These are phyloP conservation scores for Acutogordius australiensis DNA, from an alignment of 2,888 invertebrate genomes.

Conservation along the genomic window DNA sequence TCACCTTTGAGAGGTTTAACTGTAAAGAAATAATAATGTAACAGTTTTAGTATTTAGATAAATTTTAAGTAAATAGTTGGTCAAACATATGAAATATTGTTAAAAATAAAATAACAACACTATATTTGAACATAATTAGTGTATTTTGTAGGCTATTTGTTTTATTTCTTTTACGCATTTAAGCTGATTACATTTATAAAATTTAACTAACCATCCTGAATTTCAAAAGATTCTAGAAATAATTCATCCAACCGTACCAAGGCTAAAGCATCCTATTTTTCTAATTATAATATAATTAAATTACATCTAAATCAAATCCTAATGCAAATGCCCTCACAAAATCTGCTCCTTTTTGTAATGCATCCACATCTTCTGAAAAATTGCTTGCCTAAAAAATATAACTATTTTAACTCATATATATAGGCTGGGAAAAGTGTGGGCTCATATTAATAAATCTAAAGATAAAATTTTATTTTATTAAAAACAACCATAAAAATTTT, in stretches of 20 bases:
- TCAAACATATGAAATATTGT: neutral
- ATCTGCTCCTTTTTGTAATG: constrained; percentile 83
- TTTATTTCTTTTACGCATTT: too few relatives aligned
- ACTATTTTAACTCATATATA: too few relatives aligned
- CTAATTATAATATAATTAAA: constrained; percentile 13
- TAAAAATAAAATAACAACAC: too few relatives aligned
- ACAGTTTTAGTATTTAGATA: neutral
- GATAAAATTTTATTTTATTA: too few relatives aligned
- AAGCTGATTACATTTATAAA: too few relatives aligned
- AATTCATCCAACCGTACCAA: constrained; percentile 72
- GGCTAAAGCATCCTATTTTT: constrained; percentile 48
- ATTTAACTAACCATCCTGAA: constrained; percentile 38
- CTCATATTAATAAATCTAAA: too few relatives aligned
- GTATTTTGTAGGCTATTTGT: too few relatives aligned
- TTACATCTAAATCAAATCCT: constrained; percentile 63
- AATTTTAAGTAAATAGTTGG: neutral
- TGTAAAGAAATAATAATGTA: constrained; percentile 17
- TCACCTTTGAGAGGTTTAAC: constrained; percentile 79
- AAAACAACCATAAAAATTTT: too few relatives aligned
- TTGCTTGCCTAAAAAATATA: constrained; percentile 27
- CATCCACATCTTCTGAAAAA: constrained; percentile 51
- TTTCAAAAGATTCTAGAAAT: constrained; percentile 80
- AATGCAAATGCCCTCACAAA: constrained; percentile 80
- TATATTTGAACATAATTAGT: too few relatives aligned
- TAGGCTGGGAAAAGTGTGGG: too few relatives aligned